Conservation (phyloP, 2,113 vertebrate genomes). For the Sphyrna mokarran region DNA sequence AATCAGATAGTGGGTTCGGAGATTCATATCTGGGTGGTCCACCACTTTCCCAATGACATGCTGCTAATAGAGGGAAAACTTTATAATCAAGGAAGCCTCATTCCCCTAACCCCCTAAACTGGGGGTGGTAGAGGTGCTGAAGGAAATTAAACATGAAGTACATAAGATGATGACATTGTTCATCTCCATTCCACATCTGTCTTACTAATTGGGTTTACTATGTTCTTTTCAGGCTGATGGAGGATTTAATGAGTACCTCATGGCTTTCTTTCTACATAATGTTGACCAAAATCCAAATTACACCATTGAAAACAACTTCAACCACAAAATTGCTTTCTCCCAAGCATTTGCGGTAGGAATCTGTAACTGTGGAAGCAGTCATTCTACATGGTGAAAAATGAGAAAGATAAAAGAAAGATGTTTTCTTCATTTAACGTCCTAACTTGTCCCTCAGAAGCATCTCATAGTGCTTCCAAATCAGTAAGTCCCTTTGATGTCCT, state of each 20-base stretch:
- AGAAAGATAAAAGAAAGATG: neutral
- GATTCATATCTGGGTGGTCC: neutral
- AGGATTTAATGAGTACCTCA: neutral
- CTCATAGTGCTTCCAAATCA: neutral
- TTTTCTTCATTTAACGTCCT: neutral
- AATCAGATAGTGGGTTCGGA: neutral
- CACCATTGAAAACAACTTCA: neutral
- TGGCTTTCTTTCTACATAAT: neutral
- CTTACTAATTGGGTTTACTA: neutral
- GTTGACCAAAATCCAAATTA: neutral
- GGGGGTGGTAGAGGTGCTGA: neutral
- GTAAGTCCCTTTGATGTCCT: neutral
- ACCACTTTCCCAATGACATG: no score
- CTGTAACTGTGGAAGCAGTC: neutral
- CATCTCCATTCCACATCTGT: neutral
- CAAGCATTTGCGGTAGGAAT: neutral
- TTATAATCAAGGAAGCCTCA: neutral
- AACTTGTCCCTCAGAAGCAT: neutral
- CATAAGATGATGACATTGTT: neutral
- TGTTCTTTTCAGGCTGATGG: neutral
- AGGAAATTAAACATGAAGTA: neutral
- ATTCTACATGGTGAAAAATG: neutral
- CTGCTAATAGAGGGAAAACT: no score
- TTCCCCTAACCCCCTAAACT: neutral
- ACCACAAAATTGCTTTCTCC: neutral